Evolutionary conservation across 2,113 vertebrate species (phyloP), one percentile per base, ranked within the genome.

Genomic region (Micromys minutus): DNA sequence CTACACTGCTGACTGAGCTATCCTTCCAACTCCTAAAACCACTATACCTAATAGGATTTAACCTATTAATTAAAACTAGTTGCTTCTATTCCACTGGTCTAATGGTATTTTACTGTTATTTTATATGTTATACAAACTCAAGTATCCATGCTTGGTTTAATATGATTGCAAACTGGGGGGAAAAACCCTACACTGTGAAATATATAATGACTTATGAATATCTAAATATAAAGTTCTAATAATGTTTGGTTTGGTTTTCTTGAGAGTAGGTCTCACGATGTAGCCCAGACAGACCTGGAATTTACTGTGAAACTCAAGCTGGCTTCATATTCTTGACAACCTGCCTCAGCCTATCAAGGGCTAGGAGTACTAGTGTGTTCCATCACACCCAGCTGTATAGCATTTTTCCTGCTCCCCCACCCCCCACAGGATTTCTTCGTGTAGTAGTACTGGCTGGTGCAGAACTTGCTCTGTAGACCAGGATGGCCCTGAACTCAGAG

Each of bases 11-110:
- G 55, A 83, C 13, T 83, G 80, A 83, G n/a, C 12, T 17, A 61
- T 61, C n/a, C 7, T 1, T 7, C 57, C 57, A 61, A 42, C n/a
- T 61, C 13, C 24, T 83, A 94, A 90, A 84, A 71, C 42, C 89
- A 26, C 69, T 91, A 22, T 63, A 71, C 31, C 87, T 85, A 95
- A 71, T 95, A 95, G 81, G 81, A 96, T 55, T 26, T 42, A 89
- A 6, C 24, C 17, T 95, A 36, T n/a, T 83, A 52, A n/a, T 90
- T 96, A 90, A 95, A 97, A 93, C 52, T 63, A 52, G 19, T 69
- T 76, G n/a, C 50, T 52, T 59, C 15, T 39, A 69, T 5, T 87
- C 65, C 57, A 10, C 50, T 92, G 50, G 88, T 50, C 76, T 88
- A 96, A 93, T 42, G 42, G 26, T 24, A 81, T 57, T 81, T 80